Evolutionary conservation across 2,888 invertebrate species (phyloP), one percentile per base, ranked within the genome.

Genomic region (Tromatobia lineatoria): DNA sequence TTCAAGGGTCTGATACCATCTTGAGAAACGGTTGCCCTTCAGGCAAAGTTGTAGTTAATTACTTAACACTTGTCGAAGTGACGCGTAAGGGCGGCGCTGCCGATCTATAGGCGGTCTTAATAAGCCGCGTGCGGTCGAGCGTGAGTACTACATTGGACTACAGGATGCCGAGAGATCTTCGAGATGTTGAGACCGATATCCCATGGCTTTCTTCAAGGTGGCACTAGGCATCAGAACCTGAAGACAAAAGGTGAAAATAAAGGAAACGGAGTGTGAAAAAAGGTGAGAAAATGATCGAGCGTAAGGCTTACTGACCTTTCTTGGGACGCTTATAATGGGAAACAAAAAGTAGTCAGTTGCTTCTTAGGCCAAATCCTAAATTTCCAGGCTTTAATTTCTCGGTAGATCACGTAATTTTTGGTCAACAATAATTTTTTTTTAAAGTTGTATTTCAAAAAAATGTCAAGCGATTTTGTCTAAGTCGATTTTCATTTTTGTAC

Each of bases 11-110:
- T 13, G 18, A 52, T 20, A 52, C 18, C 1, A 52, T 52, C 20
- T 54, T 54, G 23, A 54, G 23, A 10, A 57, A 57, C 15, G 1
- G 3, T 23, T 57, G 13, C 45, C 29, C 50, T n/a, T 15, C 10
- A 57, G 29, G 73, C 67, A 73, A 74, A 61, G 78, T 82, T 74
- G 59, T 25, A 74, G 78, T 70, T 78, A 82, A 82, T 82, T 78
- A 64, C 69, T 74, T 74, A 74, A 82, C 74, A 77, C 76, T 77
- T 80, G 76, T 76, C 81, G 76, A 61, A 74, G 69, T 78, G 69
- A 42, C 78, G 78, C 73, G 11, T 38, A 74, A 74, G 74, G 78
- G 69, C 78, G 74, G 70, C 66, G 69, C 38, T 77, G 76, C 20
- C 38, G 61, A 52, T 18, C 59, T 45, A 2, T 64, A 23, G 34